A percentile compares a stretch with the other conserved stretches of the same genome.
phyloP scores from a whole-genome alignment of 1,140 invertebrate species.

The Contarinia nasturtii region DNA sequence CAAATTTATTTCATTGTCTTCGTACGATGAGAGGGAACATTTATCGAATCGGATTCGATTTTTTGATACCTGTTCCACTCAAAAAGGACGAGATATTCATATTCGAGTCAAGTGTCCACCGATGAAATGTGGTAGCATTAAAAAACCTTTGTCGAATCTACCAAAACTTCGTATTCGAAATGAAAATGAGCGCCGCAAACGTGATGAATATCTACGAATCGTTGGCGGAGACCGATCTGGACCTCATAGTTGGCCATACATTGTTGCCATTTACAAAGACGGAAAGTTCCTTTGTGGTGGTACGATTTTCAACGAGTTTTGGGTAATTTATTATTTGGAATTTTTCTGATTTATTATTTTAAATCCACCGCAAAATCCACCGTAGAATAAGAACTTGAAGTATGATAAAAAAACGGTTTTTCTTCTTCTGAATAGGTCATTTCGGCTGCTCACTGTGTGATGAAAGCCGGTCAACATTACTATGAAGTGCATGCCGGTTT shows the following conservation, averaged over 20 bases:
- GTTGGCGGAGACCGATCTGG: conserved; percentile 55
- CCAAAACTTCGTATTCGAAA: neutral
- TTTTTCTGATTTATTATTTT: conserved; percentile 48
- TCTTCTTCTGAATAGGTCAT: conserved; percentile 13
- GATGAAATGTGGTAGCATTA: conserved; percentile 32
- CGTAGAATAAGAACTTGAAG: too few species aligned
- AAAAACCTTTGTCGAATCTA: neutral
- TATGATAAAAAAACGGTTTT: neutral
- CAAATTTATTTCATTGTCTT: too few species aligned
- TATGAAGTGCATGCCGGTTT: conserved; percentile 60
- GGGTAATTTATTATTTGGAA: too few species aligned
- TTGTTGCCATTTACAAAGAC: conserved; percentile 52
- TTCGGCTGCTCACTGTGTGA: conserved; percentile 22
- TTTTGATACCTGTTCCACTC: neutral
- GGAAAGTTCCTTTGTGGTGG: conserved; percentile 71
- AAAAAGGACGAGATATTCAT: conserved; percentile 10
- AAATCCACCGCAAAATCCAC: too few species aligned
- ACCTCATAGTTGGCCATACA: conserved; percentile 64
- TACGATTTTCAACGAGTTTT: conserved; percentile 51
- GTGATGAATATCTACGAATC: conserved; percentile 29
- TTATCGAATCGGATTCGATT: neutral
- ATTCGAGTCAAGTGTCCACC: conserved; percentile 43
- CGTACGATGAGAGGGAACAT: too few species aligned
- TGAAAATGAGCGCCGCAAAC: conserved; percentile 1
- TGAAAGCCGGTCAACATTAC: conserved; percentile 42